Conservation (phyloP, 2,797 vertebrate genomes). For the Anas georgica region DNA sequence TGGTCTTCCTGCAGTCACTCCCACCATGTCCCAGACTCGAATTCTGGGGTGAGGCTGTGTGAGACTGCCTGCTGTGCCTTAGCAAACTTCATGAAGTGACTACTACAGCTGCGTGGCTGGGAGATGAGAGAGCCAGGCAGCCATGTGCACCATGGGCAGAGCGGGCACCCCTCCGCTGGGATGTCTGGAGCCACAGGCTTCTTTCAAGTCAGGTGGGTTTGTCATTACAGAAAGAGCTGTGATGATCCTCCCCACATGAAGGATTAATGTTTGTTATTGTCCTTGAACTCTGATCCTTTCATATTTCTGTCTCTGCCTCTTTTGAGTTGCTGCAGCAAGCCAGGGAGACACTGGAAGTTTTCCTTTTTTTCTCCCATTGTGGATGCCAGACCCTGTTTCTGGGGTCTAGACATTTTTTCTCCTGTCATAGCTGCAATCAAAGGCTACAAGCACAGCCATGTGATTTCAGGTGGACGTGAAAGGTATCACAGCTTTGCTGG, state of each 20-base stretch:
- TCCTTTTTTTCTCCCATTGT: not conserved
- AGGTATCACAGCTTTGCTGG: not conserved
- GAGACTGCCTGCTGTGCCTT: too few relatives aligned
- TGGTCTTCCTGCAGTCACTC: not conserved
- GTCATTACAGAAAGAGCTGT: not conserved
- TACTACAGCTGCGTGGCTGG: not conserved
- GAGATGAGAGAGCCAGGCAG: not conserved
- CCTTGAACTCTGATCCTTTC: not conserved
- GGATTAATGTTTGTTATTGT: not conserved
- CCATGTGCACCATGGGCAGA: not conserved
- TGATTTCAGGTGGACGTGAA: not conserved
- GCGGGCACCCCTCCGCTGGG: rapidly evolving
- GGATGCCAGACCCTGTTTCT: not conserved
- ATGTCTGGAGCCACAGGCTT: not conserved
- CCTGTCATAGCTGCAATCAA: not conserved
- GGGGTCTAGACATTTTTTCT: not conserved
- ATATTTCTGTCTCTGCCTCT: not conserved
- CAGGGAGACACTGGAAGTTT: not conserved
- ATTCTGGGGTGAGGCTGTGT: not conserved
- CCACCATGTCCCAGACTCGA: not conserved
- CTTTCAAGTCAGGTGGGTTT: not conserved
- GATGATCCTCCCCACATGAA: not conserved
- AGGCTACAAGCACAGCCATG: not conserved
- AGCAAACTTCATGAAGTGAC: not conserved
- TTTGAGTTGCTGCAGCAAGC: not conserved